Base-by-base conservation (phyloP, 1,140 invertebrate genomes). In the Sinonovacula constricta region DNA sequence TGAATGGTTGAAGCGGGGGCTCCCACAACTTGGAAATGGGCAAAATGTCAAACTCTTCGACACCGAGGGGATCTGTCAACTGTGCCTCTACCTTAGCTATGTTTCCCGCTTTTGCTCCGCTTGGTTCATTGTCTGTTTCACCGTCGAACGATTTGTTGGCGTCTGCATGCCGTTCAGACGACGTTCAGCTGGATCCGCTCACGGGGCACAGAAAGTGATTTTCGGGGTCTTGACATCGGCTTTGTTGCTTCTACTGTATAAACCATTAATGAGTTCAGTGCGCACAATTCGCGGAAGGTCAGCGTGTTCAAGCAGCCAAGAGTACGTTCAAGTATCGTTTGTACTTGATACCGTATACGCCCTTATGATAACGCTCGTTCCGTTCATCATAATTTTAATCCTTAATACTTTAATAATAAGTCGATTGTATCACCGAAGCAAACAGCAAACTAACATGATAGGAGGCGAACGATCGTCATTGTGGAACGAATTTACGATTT, bases 51-150 rank as follows among this genome's bases (percentile, higher is more conserved):
- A 75, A 18, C 82, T 89, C 34, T 45, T 88, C 14, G 83, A 86
- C 28, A 65, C 59, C 2, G 59, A 83, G 14, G 88, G 88, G 10
- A 33, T 89, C 0, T 90, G 89, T 72, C 87, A 89, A 45, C 53
- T 83, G 1, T 77, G 84, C 5, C 34, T 86, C 5, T 89, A 86
- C 69, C 39, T 89, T 0, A 77, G 80, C 39, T 89, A 89, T 66
- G 74, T 85, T 24, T 83, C 76, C 15, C 81, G 89, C 3, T 89
- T 90, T 72, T 45, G 89, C 28, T 89, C 88, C 0, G 84, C 88
- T 4, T 90, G 88, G 88, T 54, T 90, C 36, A 79, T 90, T 12
- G 88, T 88, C 1, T 81, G 83, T 30, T 90, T 90, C 62, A 89
- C 89, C 0, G 74, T 84, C 49, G 89, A 90, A 74, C 49, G 89